Evolutionary conservation across 2,888 invertebrate genomes (phyloP).

Genomic region (Homarus gammarus): DNA sequence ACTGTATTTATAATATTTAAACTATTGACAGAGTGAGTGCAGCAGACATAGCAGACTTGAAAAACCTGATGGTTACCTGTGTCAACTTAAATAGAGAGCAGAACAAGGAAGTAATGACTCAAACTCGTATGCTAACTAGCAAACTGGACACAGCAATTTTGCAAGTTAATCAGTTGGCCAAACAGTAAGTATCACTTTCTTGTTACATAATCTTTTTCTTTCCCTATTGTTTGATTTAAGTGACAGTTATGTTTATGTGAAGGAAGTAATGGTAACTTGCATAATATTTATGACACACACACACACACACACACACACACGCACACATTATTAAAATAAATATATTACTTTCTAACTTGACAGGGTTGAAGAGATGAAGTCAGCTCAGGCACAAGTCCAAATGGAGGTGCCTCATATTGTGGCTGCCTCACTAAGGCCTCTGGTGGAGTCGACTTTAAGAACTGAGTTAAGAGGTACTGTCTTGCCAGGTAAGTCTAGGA

Average conservation of each 20-base stretch:
- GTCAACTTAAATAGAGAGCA: constrained; percentile 41
- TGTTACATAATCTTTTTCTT: background rate
- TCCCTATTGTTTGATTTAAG: background rate
- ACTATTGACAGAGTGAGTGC: constrained; percentile 57
- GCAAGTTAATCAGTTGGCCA: constrained; percentile 54
- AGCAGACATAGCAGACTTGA: constrained; percentile 51
- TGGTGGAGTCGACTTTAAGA: constrained; percentile 62
- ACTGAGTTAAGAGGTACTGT: constrained; percentile 47
- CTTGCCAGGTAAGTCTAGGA: constrained; percentile 33
- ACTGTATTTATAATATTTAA: too few species aligned
- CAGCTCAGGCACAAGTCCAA: constrained; percentile 56
- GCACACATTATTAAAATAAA: background rate
- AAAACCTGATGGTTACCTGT: constrained; percentile 52
- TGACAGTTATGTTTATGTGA: background rate
- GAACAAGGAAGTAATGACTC: constrained; percentile 28
- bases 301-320: too few species aligned
- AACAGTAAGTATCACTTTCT: constrained; percentile 42
- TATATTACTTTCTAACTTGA: background rate
- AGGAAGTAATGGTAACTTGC: too few species aligned
- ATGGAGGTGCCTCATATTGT: constrained; percentile 58
- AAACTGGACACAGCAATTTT: constrained; percentile 60
- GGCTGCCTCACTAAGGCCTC: constrained; percentile 56
- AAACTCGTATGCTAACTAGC: constrained; percentile 34
- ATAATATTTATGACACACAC: too few species aligned
- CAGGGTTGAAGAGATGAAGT: constrained; percentile 54